Percentiles rank a stretch among this genome's conserved stretches.
Evolutionary conservation across 2,113 vertebrate genomes (phyloP).

Genomic region (Ivindomyrus marchei): DNA sequence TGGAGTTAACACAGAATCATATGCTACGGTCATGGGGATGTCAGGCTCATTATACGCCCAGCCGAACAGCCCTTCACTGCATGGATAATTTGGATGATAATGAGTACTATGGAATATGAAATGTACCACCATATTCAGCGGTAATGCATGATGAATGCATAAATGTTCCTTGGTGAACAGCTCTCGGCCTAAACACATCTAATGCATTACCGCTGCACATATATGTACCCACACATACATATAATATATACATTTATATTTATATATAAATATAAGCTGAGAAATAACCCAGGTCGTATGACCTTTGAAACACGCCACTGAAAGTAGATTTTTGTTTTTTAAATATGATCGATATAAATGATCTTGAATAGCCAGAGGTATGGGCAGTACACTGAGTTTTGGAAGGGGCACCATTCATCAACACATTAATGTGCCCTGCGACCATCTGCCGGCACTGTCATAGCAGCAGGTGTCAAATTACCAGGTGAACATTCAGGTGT

Average conservation of each 20-base stretch:
- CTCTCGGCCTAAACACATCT: neutral
- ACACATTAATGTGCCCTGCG: neutral
- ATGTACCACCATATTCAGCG: neutral
- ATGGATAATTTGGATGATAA: neutral
- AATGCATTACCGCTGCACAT: neutral
- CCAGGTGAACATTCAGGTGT: conserved; percentile 17
- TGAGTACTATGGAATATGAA: neutral
- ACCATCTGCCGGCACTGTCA: neutral
- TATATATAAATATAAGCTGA: neutral
- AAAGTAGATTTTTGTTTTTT: neutral
- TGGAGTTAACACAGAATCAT: conserved; percentile 29
- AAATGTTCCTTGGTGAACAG: neutral
- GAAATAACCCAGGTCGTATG: neutral
- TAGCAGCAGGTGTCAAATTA: conserved; percentile 12
- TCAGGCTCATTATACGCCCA: neutral
- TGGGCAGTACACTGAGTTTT: neutral
- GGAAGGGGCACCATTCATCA: neutral
- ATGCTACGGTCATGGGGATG: conserved; percentile 24
- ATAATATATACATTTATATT: neutral
- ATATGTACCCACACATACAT: neutral
- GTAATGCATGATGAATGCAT: neutral
- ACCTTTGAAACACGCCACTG: neutral
- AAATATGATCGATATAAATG: neutral
- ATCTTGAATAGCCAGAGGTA: neutral
- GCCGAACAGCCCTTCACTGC: neutral